Evolutionary conservation across 2,113 vertebrate genomes (phyloP), one percentile per base, ranked within the genome.

Genomic region (Odontesthes bonariensis): DNA sequence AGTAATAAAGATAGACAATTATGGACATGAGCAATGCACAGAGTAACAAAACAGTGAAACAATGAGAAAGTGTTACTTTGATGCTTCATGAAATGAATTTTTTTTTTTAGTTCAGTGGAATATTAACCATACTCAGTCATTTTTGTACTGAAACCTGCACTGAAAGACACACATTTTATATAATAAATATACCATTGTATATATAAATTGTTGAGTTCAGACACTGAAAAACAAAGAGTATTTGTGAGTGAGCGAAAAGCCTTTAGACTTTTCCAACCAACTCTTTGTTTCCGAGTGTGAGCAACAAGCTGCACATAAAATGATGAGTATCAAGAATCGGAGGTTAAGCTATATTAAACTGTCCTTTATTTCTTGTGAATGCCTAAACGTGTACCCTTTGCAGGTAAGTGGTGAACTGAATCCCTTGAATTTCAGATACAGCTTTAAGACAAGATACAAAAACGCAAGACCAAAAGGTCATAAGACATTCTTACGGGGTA

Each of bases 141-240:
- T 73, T 60, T 83, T 55, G 35, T 7, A 2, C 35, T 68, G 33
- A 40, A 67, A 66, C 64, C 12, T 51, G 61, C 56, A 55, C 13
- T 75, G n/a, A 82, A 73, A 82, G 67, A 65, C 47, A 81, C 76
- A 64, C 58, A 22, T 38, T 38, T 2, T 38, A 38, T 38, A 38
- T 38, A 7, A 38, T 5, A 8, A 38, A 38, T 38, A 38, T 7
- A 38, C 35, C 6, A 38, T 38, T 38, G 10, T 58, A 55, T 52
- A 22, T 59, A 49, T 55, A 81, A 65, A 65, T 69, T 31, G 32
- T 72, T 51, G 33, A 20, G 35, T 65, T 69, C 40, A 77, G 14
- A 77, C 59, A 63, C 51, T 57, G 44, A 53, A 60, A 73, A 42
- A 73, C 22, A 55, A 54, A 9, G 57, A 32, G 6, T 10, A 56